phyloP scores from a whole-genome alignment of 2,888 invertebrate species.

The Escarpia spicata region DNA sequence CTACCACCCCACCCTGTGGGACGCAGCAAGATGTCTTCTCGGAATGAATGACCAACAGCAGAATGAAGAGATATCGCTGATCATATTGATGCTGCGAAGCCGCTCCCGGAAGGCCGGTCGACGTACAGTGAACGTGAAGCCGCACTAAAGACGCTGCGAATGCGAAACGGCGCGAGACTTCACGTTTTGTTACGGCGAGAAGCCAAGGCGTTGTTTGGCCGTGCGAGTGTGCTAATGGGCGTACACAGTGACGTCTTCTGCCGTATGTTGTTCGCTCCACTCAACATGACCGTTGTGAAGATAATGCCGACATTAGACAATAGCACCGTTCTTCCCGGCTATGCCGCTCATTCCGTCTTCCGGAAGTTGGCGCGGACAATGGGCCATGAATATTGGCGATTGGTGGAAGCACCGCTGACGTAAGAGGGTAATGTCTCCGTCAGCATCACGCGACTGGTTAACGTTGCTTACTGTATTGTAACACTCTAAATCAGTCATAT shows the following conservation, averaged over 20 bases:
- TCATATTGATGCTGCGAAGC: conserved; percentile 28
- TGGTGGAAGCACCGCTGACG: not conserved
- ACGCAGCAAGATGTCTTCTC: conserved; percentile 24
- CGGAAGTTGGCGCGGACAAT: not conserved
- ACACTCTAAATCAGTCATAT: too few relatives aligned
- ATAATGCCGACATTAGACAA: conserved; percentile 28
- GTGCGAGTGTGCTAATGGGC: conserved; percentile 30
- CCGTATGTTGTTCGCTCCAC: conserved; percentile 30
- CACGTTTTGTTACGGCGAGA: conserved; percentile 28
- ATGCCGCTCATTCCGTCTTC: not conserved
- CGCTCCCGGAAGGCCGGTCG: conserved; percentile 28
- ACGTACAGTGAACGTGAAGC: conserved; percentile 28
- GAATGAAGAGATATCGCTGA: not conserved
- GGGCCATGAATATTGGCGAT: not conserved
- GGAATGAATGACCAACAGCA: not conserved
- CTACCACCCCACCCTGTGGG: conserved; percentile 32
- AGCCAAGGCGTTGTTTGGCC: conserved; percentile 23
- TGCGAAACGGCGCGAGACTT: conserved; percentile 25
- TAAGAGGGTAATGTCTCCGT: not conserved
- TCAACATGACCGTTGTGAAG: conserved; percentile 27
- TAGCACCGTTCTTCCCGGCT: not conserved
- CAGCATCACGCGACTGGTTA: not conserved
- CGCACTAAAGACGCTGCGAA: conserved; percentile 19
- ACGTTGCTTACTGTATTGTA: not conserved
- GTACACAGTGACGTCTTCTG: conserved; percentile 36